phyloP scores from a whole-genome alignment of 23 tunicate genomes.

The Aplidium turbinatum region DNA sequence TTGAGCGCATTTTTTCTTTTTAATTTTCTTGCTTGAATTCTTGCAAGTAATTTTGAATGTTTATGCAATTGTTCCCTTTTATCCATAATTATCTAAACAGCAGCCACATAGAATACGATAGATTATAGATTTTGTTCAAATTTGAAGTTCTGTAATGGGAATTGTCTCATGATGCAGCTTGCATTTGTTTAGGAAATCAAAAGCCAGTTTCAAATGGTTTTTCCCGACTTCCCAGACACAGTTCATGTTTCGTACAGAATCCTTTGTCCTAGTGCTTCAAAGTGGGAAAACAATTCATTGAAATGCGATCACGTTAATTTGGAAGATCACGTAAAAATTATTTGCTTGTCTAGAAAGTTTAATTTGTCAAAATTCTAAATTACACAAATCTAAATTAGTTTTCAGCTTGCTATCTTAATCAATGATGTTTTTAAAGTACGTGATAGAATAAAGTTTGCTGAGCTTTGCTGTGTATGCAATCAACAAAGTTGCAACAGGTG shows the following conservation, averaged over 20 bases:
- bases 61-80: too few relatives aligned
- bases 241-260: conserved; percentile 27
- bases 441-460: too few relatives aligned
- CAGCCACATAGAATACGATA: neutral
- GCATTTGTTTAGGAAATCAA: conserved; percentile 10
- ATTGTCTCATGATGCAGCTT: neutral
- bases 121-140: neutral
- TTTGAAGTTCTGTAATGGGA: neutral
- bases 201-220: conserved; percentile 19
- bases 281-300: conserved; percentile 27
- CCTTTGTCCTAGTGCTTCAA: conserved; percentile 23
- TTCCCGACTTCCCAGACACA: conserved; percentile 6
- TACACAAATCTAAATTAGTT: too few relatives aligned
- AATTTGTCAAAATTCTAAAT: too few relatives aligned
- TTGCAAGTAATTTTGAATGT: too few relatives aligned
- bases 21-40: too few relatives aligned
- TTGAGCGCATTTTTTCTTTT: too few relatives aligned
- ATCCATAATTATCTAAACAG: too few relatives aligned
- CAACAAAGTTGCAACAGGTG: too few relatives aligned
- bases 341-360: too few relatives aligned
- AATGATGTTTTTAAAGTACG: too few relatives aligned
- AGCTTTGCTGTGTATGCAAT: too few relatives aligned
- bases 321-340: conserved; percentile 26
- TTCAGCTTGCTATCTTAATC: neutral
- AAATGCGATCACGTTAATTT: conserved; percentile 42